Conservation (phyloP, 1,140 invertebrate genomes). For the Carposina sasakii region DNA sequence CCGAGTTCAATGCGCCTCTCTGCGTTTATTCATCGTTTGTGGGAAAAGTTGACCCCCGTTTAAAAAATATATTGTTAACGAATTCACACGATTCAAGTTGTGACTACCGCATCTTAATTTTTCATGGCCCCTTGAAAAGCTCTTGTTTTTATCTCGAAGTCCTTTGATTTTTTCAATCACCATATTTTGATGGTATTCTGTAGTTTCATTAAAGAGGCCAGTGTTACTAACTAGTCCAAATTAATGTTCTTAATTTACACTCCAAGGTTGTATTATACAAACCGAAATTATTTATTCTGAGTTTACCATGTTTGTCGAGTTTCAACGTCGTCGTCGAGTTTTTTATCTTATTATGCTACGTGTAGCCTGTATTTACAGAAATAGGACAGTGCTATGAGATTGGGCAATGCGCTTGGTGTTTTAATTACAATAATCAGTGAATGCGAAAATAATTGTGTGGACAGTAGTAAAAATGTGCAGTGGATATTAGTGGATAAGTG, state of each 20-base stretch:
- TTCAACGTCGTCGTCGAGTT: constrained; percentile 53
- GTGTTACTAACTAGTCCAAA: constrained; percentile 14
- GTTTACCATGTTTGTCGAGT: constrained; percentile 59
- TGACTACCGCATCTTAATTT: constrained; percentile 52
- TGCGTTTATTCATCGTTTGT: constrained; percentile 71
- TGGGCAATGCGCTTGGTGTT: constrained; percentile 31
- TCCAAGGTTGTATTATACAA: constrained; percentile 50
- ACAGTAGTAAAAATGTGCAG: constrained; percentile 10
- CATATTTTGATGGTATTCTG: neutral
- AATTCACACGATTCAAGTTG: constrained; percentile 63
- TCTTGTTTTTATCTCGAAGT: constrained; percentile 1
- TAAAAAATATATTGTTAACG: constrained; percentile 69
- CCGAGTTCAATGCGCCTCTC: constrained; percentile 70
- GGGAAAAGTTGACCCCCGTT: constrained; percentile 71
- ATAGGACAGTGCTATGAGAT: constrained; percentile 39
- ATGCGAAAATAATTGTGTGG: neutral
- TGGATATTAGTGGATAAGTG: constrained; percentile 22
- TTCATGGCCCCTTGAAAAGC: constrained; percentile 2
- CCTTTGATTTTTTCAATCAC: neutral
- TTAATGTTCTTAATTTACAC: constrained; percentile 37
- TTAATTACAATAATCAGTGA: constrained; percentile 4
- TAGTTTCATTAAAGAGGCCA: constrained; percentile 16
- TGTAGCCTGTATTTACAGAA: constrained; percentile 42
- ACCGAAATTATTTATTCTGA: constrained; percentile 53
- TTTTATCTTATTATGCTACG: constrained; percentile 54